Percentiles rank a stretch among this genome's conserved stretches.
These are phyloP conservation scores for Hirundo rustica DNA, from an alignment of 2,797 vertebrate species.

Conservation along the genomic window DNA sequence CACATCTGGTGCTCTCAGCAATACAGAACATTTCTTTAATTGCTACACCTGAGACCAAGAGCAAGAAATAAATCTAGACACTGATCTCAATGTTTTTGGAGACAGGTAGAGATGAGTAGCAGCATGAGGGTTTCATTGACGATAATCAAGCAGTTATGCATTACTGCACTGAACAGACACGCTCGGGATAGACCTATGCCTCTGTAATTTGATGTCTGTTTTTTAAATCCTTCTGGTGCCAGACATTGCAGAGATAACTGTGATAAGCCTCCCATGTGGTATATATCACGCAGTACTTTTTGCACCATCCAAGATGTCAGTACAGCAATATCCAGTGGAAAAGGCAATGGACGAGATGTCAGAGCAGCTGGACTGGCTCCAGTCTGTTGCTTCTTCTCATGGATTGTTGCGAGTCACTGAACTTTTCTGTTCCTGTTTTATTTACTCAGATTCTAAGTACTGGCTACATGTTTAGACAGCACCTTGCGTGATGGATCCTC, in stretches of 20 bases:
- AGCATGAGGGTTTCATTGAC: conserved; percentile 3
- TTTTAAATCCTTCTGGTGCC: conserved; percentile 17
- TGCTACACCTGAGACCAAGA: conserved; percentile 62
- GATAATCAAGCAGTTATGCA: conserved; percentile 13
- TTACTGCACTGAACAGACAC: neutral
- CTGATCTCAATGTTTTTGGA: neutral
- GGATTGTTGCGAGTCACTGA: accelerated
- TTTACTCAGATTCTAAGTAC: neutral
- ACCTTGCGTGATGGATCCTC: neutral
- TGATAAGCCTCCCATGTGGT: conserved; percentile 1
- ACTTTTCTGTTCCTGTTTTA: neutral
- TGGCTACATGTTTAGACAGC: neutral
- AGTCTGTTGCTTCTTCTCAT: neutral
- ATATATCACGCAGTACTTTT: neutral
- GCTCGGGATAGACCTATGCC: neutral
- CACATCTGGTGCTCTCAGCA: conserved; percentile 59
- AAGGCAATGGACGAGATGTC: neutral
- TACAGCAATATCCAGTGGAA: neutral
- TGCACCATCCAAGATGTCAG: neutral
- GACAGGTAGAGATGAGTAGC: conserved; percentile 22
- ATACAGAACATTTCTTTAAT: conserved; percentile 63
- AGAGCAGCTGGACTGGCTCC: neutral
- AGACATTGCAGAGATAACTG: neutral
- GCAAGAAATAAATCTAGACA: conserved; percentile 34
- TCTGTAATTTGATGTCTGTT: conserved; percentile 4